Evolutionary conservation across 2,113 vertebrate genomes (phyloP), one percentile per base, ranked within the genome.

Genomic region (Scartelaos histophorus): DNA sequence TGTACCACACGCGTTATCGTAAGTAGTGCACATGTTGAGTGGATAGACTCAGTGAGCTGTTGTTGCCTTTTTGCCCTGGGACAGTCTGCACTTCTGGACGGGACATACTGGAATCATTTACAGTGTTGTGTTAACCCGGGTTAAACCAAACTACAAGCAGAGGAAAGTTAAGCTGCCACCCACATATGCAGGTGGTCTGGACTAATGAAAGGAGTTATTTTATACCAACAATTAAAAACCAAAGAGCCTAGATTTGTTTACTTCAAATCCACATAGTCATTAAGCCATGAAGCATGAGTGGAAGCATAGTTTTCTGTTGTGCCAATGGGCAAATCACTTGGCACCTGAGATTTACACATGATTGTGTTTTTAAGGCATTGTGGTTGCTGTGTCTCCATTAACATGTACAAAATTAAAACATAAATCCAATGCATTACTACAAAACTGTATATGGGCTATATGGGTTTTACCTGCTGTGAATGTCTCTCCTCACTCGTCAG

Each of bases 101-200:
- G 74, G 75, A 82, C 88, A 90, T 83, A 81, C 24, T 87, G 83
- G 78, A 85, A 74, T 83, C 70, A 87, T 87, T 88, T 75, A 78
- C 57, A 56, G 67, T 88, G 83, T 85, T 90, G 68, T 85, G 73
- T 85, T 90, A 90, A 87, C 88, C 88, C 72, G 66, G 57, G 49
- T 62, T 85, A 56, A 69, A 69, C 45, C 58, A 67, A 82, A 76
- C 12, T 69, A 75, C 72, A 47, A 81, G 35, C 75, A 74, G n/a
- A 72, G 38, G 9, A 24, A 67, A 71, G 45, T 13, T 13, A 29
- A 22, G 51, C 82, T 73, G 80, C 84, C 80, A 84, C 83, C 73
- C 53, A 35, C n/a, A 62, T 69, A 85, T 71, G 35, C 79, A 80
- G 76, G 82, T 85, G 80, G 57, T 51, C 54, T 58, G 43, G 49